Evolutionary conservation across 2,113 vertebrate species (phyloP), one percentile per base, ranked within the genome.

Genomic region (Atrichornis clamosus): DNA sequence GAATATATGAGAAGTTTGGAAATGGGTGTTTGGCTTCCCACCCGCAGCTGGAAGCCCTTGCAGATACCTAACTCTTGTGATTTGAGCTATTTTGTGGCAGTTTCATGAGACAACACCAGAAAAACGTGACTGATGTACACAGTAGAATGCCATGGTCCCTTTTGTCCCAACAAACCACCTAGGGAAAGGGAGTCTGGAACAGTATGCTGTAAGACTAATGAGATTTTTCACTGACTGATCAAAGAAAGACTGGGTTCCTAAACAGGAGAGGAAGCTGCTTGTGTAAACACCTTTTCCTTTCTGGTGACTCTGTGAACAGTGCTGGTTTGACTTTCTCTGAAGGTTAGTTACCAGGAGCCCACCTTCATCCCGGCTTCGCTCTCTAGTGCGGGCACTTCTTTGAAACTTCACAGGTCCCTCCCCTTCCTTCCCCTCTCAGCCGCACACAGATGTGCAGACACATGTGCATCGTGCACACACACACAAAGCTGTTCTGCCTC

Each of bases 391-490:
- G 74, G 84, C 23, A 18, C 23, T 96, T 94, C 92, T 94, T 90
- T 90, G 96, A 95, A 87, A 69, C 91, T 95, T 97, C 92, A 95
- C 95, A 75, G 91, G 19, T 97, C 58, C 72, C 94, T 97, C 96
- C 97, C 87, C 97, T 97, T 97, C 96, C 96, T 97, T 96, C 95
- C 97, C 93, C 65, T 97, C 50, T 81, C 15, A n/a, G 49, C 62
- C 95, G 73, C 85, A 75, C 39, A 37, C 33, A 78, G n/a, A 80
- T 2, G 8, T 52, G 53, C 32, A 49, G 84, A 42, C 21, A 49
- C 23, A 3, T 3, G n/a, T 86, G 47, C 47, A 33, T 19, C 5
- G 0, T 52, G 55, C 47, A 65, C n/a, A 64, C 49, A 64, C 49
- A 35, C 15, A 52, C 49, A 58, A 3, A 65, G 55, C 60, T 78